Conservation (phyloP, 2,797 vertebrate species). For the Myotis myotis region DNA sequence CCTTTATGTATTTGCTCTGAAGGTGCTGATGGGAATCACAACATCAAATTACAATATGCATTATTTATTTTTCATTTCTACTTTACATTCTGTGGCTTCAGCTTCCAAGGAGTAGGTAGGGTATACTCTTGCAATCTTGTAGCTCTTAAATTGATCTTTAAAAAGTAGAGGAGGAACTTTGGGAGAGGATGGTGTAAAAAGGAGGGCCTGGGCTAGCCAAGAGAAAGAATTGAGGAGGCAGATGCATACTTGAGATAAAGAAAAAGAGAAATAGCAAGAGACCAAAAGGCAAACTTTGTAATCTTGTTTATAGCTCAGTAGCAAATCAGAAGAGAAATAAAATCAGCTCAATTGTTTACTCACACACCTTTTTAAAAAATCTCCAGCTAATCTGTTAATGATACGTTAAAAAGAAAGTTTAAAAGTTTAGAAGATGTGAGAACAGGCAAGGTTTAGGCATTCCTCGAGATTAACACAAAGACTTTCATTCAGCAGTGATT, state of each 20-base stretch:
- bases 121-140: conserved; percentile 28
- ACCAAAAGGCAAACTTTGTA: neutral
- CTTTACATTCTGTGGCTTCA: conserved; percentile 47
- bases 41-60: conserved; percentile 59
- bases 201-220: neutral
- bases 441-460: neutral
- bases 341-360: neutral
- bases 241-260: neutral
- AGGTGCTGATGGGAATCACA: conserved; percentile 53
- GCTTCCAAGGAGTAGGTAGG: conserved; percentile 15
- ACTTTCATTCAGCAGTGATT: conserved; percentile 7
- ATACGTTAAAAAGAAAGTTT: neutral
- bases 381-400: conserved; percentile 15
- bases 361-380: neutral
- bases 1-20: neutral
- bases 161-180: neutral
- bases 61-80: conserved; percentile 72
- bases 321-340: neutral
- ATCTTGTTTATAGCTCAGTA: neutral
- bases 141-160: conserved; percentile 6
- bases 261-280: neutral
- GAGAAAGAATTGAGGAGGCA: neutral
- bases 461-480: neutral
- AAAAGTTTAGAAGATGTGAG: neutral
- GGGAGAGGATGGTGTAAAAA: neutral